Evolutionary conservation across 2,113 vertebrate species (phyloP), one percentile per base, ranked within the genome.

Genomic region (Callocephalon fimbriatum): DNA sequence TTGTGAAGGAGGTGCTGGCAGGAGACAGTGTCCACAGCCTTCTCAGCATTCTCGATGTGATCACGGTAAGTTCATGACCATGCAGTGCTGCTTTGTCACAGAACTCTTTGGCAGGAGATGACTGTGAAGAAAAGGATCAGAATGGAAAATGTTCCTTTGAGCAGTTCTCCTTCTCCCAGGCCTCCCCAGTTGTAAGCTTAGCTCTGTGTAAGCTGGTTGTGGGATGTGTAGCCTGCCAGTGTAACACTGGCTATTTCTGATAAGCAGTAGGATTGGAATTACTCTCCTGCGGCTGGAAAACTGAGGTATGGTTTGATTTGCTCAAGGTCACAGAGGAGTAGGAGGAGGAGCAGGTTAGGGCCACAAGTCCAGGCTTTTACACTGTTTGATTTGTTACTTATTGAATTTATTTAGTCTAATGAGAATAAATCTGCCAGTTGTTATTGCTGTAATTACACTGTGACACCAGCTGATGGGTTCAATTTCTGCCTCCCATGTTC

Each of bases 1-100:
- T 98, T 48, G 99, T 99, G 40, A 99, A 99, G 95, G 99, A 99
- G 19, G 99, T 99, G 48, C 95, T 98, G 68, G 97, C 99, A 5
- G 99, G 99, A 72, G 99, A 99, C 98, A 99, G 99, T 1, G 98
- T 99, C 32, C 99, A 99, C 97, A 99, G 99, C 92, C 98, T 99
- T 38, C 99, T 99, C 92, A 99, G 99, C 92, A 99, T 99, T 71
- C 97, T 99, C 7, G 99, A 99, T 11, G 98, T 98, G 78, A 99
- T 99, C 97, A 99, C 99, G 1, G 99, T 99, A 97, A 95, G 99
- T 98, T 14, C 61, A 54, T 45, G 26, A 2, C 11, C 23, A 70
- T 86, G 58, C 44, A 38, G 45, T 15, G 23, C n/a, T 53, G 44
- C 89, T 70, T 59, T 25, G 50, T 27, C 54, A 6, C 13, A 4